A percentile compares a stretch with the other conserved stretches of the same genome.
phyloP scores from a whole-genome alignment of 2,888 invertebrate genomes.

The Ashinkailepas kermadecensis region DNA sequence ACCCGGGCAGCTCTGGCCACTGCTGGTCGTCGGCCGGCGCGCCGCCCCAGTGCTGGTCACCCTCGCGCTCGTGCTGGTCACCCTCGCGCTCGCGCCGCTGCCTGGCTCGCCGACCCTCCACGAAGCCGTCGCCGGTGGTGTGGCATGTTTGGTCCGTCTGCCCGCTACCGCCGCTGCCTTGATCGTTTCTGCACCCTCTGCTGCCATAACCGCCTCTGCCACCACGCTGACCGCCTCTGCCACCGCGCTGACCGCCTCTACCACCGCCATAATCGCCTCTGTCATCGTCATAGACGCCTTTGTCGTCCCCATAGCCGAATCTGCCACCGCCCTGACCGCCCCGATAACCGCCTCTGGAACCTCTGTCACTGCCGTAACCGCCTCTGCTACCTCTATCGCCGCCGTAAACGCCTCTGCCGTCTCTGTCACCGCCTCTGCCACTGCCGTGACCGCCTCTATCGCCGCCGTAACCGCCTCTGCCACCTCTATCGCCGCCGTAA shows the following conservation, averaged over 20 bases:
- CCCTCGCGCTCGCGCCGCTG: not conserved
- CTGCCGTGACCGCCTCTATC: no score
- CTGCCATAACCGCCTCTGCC: not conserved
- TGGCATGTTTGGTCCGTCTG: not conserved
- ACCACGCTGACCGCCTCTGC: not conserved
- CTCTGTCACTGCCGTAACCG: not conserved
- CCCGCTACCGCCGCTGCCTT: not conserved
- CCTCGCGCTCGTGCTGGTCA: not conserved
- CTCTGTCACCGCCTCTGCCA: not conserved
- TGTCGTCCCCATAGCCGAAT: not conserved
- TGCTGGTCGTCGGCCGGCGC: not conserved
- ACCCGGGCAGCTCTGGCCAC: not conserved
- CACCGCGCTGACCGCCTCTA: not conserved
- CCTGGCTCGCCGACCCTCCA: not conserved
- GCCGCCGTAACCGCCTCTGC: no score
- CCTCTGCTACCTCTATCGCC: not conserved
- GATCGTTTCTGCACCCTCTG: not conserved
- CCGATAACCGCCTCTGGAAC: no score
- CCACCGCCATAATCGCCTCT: not conserved
- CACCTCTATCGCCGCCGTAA: not conserved
- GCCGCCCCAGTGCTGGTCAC: no score
- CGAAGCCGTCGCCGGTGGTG: not conserved
- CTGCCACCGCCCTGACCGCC: not conserved
- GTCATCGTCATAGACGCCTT: no score
- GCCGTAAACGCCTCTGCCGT: not conserved